Evolutionary conservation across 2,888 invertebrate species (phyloP).

Genomic region (Halictus quadricinctus): DNA sequence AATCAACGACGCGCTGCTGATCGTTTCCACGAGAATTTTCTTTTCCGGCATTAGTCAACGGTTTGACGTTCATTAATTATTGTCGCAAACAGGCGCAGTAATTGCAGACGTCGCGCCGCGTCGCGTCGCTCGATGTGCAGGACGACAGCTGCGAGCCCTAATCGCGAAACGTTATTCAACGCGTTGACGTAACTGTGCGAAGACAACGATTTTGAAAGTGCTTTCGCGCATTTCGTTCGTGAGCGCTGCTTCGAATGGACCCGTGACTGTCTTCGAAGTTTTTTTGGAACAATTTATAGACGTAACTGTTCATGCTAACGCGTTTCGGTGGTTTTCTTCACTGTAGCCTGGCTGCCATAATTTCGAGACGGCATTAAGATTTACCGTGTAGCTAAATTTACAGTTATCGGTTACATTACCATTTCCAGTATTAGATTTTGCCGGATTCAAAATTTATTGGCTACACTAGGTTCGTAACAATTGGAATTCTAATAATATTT

Average conservation of each 20-base stretch:
- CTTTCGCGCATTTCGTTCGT: not conserved
- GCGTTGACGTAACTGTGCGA: conserved; percentile 12
- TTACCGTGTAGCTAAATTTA: not conserved
- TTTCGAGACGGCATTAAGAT: not conserved
- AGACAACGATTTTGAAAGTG: conserved; percentile 27
- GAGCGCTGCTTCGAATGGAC: not conserved
- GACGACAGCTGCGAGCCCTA: not conserved
- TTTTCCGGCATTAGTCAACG: not conserved
- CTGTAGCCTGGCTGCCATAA: not conserved
- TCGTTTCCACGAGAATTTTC: not conserved
- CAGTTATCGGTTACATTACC: not conserved
- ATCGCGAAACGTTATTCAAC: not conserved
- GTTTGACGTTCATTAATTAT: not conserved
- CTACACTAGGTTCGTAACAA: no score
- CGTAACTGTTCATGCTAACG: not conserved
- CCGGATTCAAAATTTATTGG: not conserved
- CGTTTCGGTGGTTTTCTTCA: not conserved
- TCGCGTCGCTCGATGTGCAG: not conserved
- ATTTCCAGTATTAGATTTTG: not conserved
- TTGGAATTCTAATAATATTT: not conserved
- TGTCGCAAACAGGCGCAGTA: no score
- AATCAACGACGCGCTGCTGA: not conserved
- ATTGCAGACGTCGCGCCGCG: not conserved
- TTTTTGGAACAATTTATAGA: not conserved
- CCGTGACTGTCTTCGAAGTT: not conserved